Percentiles rank a stretch among this genome's conserved stretches.
Conservation (phyloP, 2,888 invertebrate species). For the Coenonympha arcania region DNA sequence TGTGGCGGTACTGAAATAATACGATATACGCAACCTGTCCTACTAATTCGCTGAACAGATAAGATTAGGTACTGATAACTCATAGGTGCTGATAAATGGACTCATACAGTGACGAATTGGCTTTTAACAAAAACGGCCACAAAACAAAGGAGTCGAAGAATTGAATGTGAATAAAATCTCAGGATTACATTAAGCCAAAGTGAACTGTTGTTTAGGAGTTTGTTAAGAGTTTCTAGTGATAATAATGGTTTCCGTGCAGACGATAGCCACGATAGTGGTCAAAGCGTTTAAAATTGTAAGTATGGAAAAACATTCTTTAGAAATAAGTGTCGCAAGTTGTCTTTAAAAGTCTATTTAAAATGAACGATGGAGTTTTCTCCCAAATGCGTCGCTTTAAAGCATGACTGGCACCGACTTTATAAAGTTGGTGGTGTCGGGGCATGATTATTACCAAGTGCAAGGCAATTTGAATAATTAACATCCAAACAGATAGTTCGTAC, state of each 20-base stretch:
- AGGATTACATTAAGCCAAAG: slow-evolving; percentile 17
- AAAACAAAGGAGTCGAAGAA: slow-evolving; percentile 44
- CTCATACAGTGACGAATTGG: slow-evolving; percentile 53
- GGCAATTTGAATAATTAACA: too few species aligned
- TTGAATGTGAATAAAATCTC: slow-evolving; percentile 6
- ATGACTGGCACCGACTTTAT: too few species aligned
- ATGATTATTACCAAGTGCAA: too few species aligned
- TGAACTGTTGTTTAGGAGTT: slow-evolving; percentile 31
- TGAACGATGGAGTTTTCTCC: too few species aligned
- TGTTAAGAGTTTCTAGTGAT: slow-evolving; percentile 47
- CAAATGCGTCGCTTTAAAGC: too few species aligned
- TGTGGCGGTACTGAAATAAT: slow-evolving; percentile 27
- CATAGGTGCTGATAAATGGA: slow-evolving; percentile 48
- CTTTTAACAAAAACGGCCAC: slow-evolving; percentile 51
- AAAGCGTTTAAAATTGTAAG: slow-evolving; percentile 89
- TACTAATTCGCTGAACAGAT: slow-evolving; percentile 65
- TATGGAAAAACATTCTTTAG: slow-evolving; percentile 29
- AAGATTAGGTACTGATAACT: slow-evolving; percentile 63
- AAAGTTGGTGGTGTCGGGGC: too few species aligned
- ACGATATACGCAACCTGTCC: slow-evolving; percentile 47
- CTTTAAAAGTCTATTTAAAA: too few species aligned
- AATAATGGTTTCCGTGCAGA: slow-evolving; percentile 88
- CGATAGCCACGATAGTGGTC: slow-evolving; percentile 85
- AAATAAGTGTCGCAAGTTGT: background rate
- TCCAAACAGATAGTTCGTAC: too few species aligned